A percentile compares a stretch with the other conserved stretches of the same genome.
These are phyloP conservation scores for Ips typographus DNA, from an alignment of 1,140 invertebrate genomes.

Conservation along the genomic window DNA sequence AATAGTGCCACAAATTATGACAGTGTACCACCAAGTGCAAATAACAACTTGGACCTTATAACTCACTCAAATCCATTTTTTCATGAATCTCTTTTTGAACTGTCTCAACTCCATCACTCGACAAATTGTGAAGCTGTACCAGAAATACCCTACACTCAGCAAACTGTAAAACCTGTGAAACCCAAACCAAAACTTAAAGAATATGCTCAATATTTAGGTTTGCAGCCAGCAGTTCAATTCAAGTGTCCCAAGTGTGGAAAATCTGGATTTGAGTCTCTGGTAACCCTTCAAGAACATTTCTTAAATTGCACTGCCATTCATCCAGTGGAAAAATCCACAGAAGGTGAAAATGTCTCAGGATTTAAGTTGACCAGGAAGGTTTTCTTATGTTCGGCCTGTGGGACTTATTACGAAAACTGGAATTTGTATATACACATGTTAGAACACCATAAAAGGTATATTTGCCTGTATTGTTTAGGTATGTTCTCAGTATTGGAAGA, in stretches of 20 bases:
- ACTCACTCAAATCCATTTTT: slow-evolving; percentile 50
- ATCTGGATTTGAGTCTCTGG: slow-evolving; percentile 61
- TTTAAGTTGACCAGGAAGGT: slow-evolving; percentile 71
- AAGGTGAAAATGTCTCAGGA: slow-evolving; percentile 49
- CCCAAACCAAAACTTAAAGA: slow-evolving; percentile 56
- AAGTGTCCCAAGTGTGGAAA: slow-evolving; percentile 67
- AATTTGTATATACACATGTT: slow-evolving; percentile 80
- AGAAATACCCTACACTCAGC: slow-evolving; percentile 12
- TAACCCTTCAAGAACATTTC: slow-evolving; percentile 63
- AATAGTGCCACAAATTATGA: slow-evolving; percentile 10
- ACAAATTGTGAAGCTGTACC: slow-evolving; percentile 13
- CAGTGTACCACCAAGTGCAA: neutral
- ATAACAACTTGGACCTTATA: slow-evolving; percentile 22
- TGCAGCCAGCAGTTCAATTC: slow-evolving; percentile 67
- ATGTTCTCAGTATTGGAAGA: slow-evolving; percentile 78
- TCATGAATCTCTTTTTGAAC: slow-evolving; percentile 49
- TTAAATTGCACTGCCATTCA: slow-evolving; percentile 56
- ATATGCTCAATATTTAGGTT: slow-evolving; percentile 71
- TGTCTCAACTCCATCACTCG: slow-evolving; percentile 43
- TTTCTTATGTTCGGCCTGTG: slow-evolving; percentile 75
- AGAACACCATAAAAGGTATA: slow-evolving; percentile 72
- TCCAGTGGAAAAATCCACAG: slow-evolving; percentile 49
- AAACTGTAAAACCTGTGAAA: slow-evolving; percentile 31
- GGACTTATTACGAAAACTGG: slow-evolving; percentile 80
- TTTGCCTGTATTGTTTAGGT: slow-evolving; percentile 76